Conservation (phyloP, 1,140 invertebrate species). For the Meteorus sp. region DNA sequence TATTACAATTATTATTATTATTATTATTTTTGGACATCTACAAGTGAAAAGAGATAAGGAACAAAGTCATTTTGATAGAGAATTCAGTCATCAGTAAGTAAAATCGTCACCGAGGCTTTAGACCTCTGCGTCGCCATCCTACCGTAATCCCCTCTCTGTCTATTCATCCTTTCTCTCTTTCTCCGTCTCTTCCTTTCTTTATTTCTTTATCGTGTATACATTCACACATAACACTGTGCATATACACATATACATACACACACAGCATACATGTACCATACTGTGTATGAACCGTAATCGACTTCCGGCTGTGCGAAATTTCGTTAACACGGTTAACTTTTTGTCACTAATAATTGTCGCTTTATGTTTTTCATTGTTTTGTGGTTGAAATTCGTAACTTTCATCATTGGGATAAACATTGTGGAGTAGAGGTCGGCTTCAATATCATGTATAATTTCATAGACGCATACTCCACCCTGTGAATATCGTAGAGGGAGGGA, state of each 20-base stretch:
- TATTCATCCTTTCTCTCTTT: conserved; percentile 21
- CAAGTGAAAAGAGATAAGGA: not conserved
- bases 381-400: not conserved
- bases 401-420: too few relatives aligned
- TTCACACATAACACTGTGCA: not conserved
- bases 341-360: too few relatives aligned
- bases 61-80: conserved; percentile 1
- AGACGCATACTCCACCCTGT: too few relatives aligned
- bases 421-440: too few relatives aligned
- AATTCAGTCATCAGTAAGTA: conserved; percentile 31
- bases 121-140: conserved; percentile 32
- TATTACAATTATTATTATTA: too few relatives aligned
- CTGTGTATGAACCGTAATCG: conserved; percentile 30
- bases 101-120: conserved; percentile 30
- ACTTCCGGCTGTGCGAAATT: conserved; percentile 35
- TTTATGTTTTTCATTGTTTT: not conserved
- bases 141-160: conserved; percentile 23
- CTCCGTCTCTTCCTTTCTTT: not conserved
- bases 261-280: too few relatives aligned
- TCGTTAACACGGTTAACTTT: conserved; percentile 9
- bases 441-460: too few relatives aligned
- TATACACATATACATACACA: not conserved
- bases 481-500: not conserved
- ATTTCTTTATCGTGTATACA: conserved; percentile 14
- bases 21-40: too few relatives aligned